These are phyloP conservation scores for Listrodromus nycthemerus DNA, from an alignment of 2,888 invertebrate genomes.

Conservation along the genomic window DNA sequence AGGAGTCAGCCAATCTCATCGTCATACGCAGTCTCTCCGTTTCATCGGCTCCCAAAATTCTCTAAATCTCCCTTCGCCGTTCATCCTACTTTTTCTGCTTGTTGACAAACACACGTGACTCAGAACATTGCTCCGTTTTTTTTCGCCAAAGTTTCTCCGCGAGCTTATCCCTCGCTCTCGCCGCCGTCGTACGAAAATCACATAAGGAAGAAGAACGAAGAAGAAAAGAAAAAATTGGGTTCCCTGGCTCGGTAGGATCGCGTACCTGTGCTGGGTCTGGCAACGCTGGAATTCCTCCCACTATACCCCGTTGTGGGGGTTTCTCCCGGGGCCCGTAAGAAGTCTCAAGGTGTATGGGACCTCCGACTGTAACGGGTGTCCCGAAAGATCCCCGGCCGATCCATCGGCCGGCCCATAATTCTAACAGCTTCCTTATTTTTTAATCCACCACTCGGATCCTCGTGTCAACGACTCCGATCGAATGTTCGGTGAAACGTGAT, in stretches of 20 bases:
- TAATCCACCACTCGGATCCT: not conserved
- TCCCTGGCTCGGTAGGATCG: constrained; percentile 36
- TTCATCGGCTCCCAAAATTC: not conserved
- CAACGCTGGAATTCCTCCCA: constrained; percentile 79
- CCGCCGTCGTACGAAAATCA: not conserved
- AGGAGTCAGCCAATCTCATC: constrained; percentile 18
- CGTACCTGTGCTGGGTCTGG: constrained; percentile 69
- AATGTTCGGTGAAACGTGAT: not conserved
- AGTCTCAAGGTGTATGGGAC: constrained; percentile 67
- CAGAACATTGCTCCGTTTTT: constrained; percentile 51
- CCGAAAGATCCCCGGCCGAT: not conserved
- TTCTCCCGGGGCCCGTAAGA: constrained; percentile 70
- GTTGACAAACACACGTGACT: constrained; percentile 75
- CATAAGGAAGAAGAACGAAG: constrained; percentile 1
- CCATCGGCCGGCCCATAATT: not conserved
- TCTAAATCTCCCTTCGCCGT: not conserved
- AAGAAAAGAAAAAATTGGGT: constrained; percentile 43
- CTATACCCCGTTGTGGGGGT: constrained; percentile 67
- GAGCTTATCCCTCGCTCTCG: not conserved
- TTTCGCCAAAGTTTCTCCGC: not conserved
- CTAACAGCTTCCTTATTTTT: not conserved
- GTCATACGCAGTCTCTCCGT: not conserved
- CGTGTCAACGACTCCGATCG: not conserved
- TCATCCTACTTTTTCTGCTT: constrained; percentile 35
- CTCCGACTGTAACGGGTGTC: constrained; percentile 64